Base-by-base conservation (phyloP, 2,113 vertebrate genomes). In the Pollachius pollachius region DNA sequence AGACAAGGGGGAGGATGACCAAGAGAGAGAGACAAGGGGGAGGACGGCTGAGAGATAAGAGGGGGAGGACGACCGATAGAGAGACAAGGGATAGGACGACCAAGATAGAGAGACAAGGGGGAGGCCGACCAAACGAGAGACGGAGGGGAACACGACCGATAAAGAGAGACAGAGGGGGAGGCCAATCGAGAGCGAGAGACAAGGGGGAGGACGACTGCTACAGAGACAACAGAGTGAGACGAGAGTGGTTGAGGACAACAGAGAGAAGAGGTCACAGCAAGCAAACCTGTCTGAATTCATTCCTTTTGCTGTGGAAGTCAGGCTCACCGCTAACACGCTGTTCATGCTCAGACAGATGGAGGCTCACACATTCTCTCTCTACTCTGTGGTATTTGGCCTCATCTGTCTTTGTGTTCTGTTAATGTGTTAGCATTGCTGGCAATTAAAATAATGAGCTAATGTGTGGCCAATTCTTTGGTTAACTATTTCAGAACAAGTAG, bases 131-230 rank as follows among this genome's bases (percentile, higher is more conserved):
- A 23, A 23, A 23, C 23, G 90, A 25, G 90, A 89, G 75, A 91
- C 72, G 68, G 91, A 92, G 18, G 92, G 90, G 74, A 90, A 92
- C 77, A 87, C 73, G 90, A 90, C 64, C 89, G 90, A 75, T 69
- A 81, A 88, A 92, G 90, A 25, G 90, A 89, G 75, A 91, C 73
- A 68, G 91, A 92, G 18, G 92, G 90, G 74, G 90, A 92, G 79
- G 92, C 87, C 73, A 90, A 90, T 62, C 89, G 90, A 72, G 88
- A 78, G 80, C 92, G 90, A 25, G 90, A 89, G 75, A 91, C 73
- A 68, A 90, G 18, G 92, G 90, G 74, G 90, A 92, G 79, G 92
- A 87, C 73, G 90, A 90, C 64, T 88, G 90, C 73, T 69, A n/a
- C n/a, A n/a, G n/a, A n/a, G n/a, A n/a, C n/a, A n/a, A n/a, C n/a